Evolutionary conservation across 23 tunicate genomes (phyloP).

Genomic region (Trididemnum clinides): DNA sequence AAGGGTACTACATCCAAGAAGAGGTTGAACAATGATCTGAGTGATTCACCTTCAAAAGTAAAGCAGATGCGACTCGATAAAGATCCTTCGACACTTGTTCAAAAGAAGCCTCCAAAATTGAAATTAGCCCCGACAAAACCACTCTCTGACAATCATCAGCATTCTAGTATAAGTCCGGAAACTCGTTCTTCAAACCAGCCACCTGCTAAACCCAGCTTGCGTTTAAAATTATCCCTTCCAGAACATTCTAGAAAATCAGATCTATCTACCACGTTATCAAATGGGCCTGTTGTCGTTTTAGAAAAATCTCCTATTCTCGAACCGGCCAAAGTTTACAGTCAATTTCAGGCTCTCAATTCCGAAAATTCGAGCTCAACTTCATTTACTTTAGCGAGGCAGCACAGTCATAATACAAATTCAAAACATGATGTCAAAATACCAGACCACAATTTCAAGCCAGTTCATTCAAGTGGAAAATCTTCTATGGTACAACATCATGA

Average conservation of each 20-base stretch:
- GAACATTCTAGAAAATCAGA: background rate
- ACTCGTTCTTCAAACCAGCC: background rate
- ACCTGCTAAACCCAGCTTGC: background rate
- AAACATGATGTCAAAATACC: no score
- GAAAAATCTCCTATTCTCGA: slow-evolving; percentile 15
- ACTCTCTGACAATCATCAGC: background rate
- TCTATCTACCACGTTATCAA: background rate
- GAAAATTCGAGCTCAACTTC: no score
- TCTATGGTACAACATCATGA: no score
- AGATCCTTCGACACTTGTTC: background rate
- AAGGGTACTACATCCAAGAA: no score
- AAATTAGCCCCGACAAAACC: background rate
- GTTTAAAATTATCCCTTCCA: background rate
- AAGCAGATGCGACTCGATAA: background rate
- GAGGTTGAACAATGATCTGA: no score
- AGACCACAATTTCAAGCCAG: no score
- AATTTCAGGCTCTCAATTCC: no score
- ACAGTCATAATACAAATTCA: no score
- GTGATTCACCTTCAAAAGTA: slow-evolving; percentile 14
- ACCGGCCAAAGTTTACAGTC: no score
- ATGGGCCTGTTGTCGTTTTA: slow-evolving; percentile 37
- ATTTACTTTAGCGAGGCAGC: no score
- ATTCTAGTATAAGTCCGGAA: background rate
- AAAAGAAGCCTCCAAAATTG: background rate
- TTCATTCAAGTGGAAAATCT: no score